Evolutionary conservation across 2,888 invertebrate species (phyloP), one percentile per base, ranked within the genome.

Genomic region (Acrocera orbiculus): DNA sequence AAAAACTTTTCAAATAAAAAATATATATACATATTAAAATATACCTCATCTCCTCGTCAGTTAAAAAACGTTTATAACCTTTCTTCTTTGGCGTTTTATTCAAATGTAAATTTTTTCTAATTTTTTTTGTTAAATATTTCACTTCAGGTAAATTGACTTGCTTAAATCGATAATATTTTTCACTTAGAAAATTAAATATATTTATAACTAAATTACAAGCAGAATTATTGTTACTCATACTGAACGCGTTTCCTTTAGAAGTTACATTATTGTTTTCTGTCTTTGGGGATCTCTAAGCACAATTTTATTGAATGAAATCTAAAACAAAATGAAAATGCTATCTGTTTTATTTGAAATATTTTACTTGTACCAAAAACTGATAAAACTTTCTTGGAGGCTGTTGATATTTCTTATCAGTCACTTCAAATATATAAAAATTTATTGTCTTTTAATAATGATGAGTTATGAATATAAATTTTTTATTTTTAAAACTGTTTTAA

Each of bases 21-120:
- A 19, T 6, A 19, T 19, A 7, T 19, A 7, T 7, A 7, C 19
- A 19, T 6, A 6, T 19, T 19, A 19, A 19, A 19, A 19, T 27
- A 34, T 42, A 75, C 73, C 75, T 75, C 60, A 69, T 68, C 50
- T 80, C 78, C 47, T 79, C 77, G 17, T 78, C 78, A 3, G 72
- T 66, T 26, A 73, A 56, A 52, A 78, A 68, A 46, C 66, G 64
- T 43, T 65, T 63, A 51, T 78, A 80, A 23, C 73, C 72, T 47
- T 61, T 62, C 38, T 56, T 54, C 42, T 64, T 67, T 6, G 65
- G 66, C 29, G 66, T 53, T 47, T 61, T 65, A 41, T 54, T 54
- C 13, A 66, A 45, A 40, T 50, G 51, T 29, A 62, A 51, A 28
- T 53, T 48, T 40, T 48, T 52, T 30, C 50, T 36, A 39, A 45